Percentiles rank a stretch among this genome's conserved stretches.
phyloP scores from a whole-genome alignment of 2,888 invertebrate species.

The Chesias legatella region DNA sequence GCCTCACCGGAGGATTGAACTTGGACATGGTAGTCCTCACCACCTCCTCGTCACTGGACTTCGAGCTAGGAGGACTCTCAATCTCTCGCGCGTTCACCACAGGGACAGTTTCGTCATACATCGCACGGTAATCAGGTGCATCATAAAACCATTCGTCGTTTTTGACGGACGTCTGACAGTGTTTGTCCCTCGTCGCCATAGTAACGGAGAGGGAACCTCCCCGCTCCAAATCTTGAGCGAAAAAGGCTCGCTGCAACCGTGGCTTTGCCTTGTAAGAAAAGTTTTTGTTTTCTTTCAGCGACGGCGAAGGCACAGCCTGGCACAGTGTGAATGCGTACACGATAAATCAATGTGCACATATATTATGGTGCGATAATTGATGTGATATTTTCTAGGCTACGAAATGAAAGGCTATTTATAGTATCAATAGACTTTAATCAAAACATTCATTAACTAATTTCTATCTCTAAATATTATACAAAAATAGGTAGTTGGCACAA shows the following conservation, averaged over 20 bases:
- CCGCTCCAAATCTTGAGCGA: constrained; percentile 38
- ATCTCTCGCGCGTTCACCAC: constrained; percentile 80
- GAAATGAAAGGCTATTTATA: constrained; percentile 30
- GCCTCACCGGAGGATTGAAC: constrained; percentile 68
- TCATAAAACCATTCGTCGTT: constrained; percentile 27
- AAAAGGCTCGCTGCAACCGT: constrained; percentile 35
- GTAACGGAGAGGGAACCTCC: constrained; percentile 47
- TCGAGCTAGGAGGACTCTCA: constrained; percentile 55
- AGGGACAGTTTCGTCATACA: constrained; percentile 82
- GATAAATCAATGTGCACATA: constrained; percentile 33
- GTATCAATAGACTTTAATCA: constrained; percentile 58
- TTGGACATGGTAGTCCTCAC: constrained; percentile 63
- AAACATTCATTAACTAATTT: constrained; percentile 42
- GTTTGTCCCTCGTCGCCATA: constrained; percentile 73
- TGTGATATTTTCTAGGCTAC: constrained; percentile 1
- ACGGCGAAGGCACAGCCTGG: constrained; percentile 26
- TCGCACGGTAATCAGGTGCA: constrained; percentile 49
- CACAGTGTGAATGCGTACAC: constrained; percentile 24
- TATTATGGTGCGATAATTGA: constrained; percentile 14
- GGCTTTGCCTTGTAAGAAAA: constrained; percentile 21
- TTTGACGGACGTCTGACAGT: constrained; percentile 62
- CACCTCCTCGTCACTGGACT: constrained; percentile 52
- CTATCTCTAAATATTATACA: constrained; percentile 37
- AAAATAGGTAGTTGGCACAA: constrained; percentile 44
- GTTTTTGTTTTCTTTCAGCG: constrained; percentile 19